Base-by-base conservation (phyloP, 2,113 vertebrate genomes). In the Microtus ochrogaster region DNA sequence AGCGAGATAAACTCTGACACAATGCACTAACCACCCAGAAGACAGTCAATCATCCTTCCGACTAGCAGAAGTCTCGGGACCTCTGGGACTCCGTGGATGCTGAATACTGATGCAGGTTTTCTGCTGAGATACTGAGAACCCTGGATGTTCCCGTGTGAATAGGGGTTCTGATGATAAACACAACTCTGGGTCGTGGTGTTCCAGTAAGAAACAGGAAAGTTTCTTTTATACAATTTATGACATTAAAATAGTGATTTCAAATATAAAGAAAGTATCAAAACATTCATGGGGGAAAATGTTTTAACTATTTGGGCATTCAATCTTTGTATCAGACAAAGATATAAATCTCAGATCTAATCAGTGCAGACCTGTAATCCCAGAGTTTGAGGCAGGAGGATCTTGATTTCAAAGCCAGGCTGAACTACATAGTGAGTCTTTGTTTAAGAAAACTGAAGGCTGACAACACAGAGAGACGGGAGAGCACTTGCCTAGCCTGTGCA, bases 231-330 rank as follows among this genome's bases (percentile, higher is more conserved):
- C 81, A 93, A 85, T 12, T 88, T 36, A 74, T 66, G 78, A 74
- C 41, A 89, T 58, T 89, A 92, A 94, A 63, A 68, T 39, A 82
- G 81, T 19, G 89, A 78, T 66, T 87, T 87, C 28, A 92, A 49
- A 61, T 66, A 41, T 1, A 83, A n/a, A 92, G 21, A 90, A 70
- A 73, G 9, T 3, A 72, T 22, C 78, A 92, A 90, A 91, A 77
- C n/a, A 1, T 68, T 12, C 83, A 63, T 36, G 19, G 76, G 28
- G 19, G 33, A 66, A n/a, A 36, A 24, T 0, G 28, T 86, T 17
- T 86, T 4, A 49, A 68, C 41, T 24, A 49, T 86, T 66, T 86
- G 63, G 83, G 12, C 30, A 49, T 16, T 86, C 68, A 68, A 24
- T 49, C 63, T n/a, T 33, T 49, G 28, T 78, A 22, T 70, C 55